Percentiles rank a stretch among this genome's conserved stretches.
These are phyloP conservation scores for Bombus huntii DNA, from an alignment of 1,140 invertebrate species.

Conservation along the genomic window DNA sequence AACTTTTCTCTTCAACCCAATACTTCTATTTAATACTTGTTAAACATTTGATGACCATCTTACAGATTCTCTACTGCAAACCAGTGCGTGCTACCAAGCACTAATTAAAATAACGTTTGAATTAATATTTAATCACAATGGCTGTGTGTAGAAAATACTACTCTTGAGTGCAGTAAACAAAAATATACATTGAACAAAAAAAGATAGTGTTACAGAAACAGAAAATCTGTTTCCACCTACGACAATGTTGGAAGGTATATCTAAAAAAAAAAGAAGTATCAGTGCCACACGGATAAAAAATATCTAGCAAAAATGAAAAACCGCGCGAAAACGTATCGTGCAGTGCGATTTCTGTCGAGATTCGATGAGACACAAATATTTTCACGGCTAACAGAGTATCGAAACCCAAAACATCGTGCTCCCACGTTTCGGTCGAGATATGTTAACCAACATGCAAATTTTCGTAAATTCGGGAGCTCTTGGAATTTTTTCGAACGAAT, in stretches of 20 bases:
- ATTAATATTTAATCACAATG: slow-evolving; percentile 21
- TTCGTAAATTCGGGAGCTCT: neutral
- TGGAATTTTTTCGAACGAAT: neutral
- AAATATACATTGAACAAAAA: neutral
- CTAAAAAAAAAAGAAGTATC: neutral
- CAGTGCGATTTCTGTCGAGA: neutral
- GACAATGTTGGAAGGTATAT: neutral
- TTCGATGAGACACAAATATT: neutral
- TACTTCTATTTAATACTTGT: neutral
- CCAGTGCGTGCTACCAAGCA: neutral
- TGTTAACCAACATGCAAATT: neutral
- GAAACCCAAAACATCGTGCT: neutral
- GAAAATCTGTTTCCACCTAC: neutral
- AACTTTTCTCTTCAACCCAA: neutral
- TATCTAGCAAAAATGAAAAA: neutral
- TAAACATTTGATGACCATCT: slow-evolving; percentile 9
- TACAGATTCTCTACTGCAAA: neutral
- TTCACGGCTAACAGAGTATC: neutral
- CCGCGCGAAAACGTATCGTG: neutral
- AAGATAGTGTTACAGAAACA: neutral
- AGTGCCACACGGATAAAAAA: slow-evolving; percentile 3
- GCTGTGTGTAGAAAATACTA: neutral
- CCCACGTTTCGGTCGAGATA: neutral
- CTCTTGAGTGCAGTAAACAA: neutral
- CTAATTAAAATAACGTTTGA: slow-evolving; percentile 11